Percentiles rank a stretch among this genome's conserved stretches.
These are phyloP conservation scores for Papilio gigon DNA, from an alignment of 2,888 invertebrate species.

Conservation along the genomic window DNA sequence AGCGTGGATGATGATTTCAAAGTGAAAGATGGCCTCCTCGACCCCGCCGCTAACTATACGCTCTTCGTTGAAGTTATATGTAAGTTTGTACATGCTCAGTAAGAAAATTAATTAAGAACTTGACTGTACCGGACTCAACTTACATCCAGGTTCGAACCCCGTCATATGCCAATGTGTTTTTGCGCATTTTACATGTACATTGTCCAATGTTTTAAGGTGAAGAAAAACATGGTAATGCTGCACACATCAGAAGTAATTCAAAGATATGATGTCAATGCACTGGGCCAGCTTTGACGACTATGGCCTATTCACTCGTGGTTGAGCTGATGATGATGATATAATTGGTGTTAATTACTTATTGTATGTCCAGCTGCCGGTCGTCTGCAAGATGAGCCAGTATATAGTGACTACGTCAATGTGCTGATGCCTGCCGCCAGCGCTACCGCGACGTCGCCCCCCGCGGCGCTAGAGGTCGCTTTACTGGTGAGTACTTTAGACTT, in stretches of 20 bases:
- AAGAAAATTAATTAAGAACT: too few relatives aligned
- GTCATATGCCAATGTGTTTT: too few relatives aligned
- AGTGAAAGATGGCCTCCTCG: slow-evolving; percentile 74
- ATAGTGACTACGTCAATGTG: slow-evolving; percentile 88
- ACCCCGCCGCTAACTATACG: slow-evolving; percentile 90
- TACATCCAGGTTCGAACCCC: too few relatives aligned
- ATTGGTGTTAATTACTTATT: background rate
- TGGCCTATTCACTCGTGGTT: too few relatives aligned
- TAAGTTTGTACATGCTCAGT: slow-evolving; percentile 63
- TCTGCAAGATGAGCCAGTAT: slow-evolving; percentile 80
- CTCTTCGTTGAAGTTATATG: slow-evolving; percentile 92
- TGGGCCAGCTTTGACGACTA: too few relatives aligned
- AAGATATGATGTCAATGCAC: too few relatives aligned
- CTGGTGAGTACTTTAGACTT: slow-evolving; percentile 83
- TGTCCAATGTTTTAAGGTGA: too few relatives aligned
- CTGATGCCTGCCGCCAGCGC: slow-evolving; percentile 87
- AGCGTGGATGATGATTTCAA: slow-evolving; percentile 49
- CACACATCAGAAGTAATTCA: too few relatives aligned
- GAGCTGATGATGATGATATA: background rate
- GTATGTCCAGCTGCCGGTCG: slow-evolving; percentile 50
- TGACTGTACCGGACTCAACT: too few relatives aligned
- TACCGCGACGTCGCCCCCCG: slow-evolving; percentile 63
- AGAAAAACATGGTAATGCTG: too few relatives aligned
- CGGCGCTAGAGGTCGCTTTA: slow-evolving; percentile 83
- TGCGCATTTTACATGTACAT: too few relatives aligned